These are phyloP conservation scores for Turnix velox DNA, from an alignment of 2,113 vertebrate species.

Conservation along the genomic window DNA sequence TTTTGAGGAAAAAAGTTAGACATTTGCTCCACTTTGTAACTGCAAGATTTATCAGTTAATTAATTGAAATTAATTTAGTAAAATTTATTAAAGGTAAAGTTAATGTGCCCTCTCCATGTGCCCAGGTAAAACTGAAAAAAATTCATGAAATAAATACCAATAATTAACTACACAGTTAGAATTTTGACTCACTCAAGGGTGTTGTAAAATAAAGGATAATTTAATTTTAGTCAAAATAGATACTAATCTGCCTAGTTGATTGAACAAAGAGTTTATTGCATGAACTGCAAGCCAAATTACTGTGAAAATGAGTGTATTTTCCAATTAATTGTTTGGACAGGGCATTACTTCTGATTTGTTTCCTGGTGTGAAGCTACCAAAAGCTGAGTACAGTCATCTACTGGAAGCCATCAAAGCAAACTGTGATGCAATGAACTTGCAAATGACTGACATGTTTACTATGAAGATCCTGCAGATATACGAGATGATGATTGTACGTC, in stretches of 20 bases:
- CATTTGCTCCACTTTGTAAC: background rate
- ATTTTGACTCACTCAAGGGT: background rate
- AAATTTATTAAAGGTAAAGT: too few species aligned
- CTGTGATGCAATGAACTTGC: slow-evolving; percentile 84
- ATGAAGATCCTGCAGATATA: slow-evolving; percentile 91
- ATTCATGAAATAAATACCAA: background rate
- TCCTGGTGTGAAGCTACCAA: slow-evolving; percentile 85
- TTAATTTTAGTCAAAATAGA: background rate
- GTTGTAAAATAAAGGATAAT: background rate
- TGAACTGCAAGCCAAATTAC: background rate
- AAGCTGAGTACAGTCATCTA: slow-evolving; percentile 82
- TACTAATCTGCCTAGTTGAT: background rate
- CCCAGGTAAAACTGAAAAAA: background rate
- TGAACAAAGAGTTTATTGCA: background rate
- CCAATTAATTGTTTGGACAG: slow-evolving; percentile 59
- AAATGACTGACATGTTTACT: slow-evolving; percentile 81
- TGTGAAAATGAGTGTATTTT: background rate
- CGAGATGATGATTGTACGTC: slow-evolving; percentile 92
- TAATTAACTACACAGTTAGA: background rate
- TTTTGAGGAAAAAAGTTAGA: background rate
- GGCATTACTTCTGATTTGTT: slow-evolving; percentile 93
- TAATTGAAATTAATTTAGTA: background rate
- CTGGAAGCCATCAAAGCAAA: slow-evolving; percentile 82
- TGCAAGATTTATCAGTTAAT: background rate
- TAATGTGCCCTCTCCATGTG: background rate